A percentile compares a stretch with the other conserved stretches of the same genome.
Evolutionary conservation across 2,888 invertebrate genomes (phyloP).

Genomic region (Hyposoter dolosus): DNA sequence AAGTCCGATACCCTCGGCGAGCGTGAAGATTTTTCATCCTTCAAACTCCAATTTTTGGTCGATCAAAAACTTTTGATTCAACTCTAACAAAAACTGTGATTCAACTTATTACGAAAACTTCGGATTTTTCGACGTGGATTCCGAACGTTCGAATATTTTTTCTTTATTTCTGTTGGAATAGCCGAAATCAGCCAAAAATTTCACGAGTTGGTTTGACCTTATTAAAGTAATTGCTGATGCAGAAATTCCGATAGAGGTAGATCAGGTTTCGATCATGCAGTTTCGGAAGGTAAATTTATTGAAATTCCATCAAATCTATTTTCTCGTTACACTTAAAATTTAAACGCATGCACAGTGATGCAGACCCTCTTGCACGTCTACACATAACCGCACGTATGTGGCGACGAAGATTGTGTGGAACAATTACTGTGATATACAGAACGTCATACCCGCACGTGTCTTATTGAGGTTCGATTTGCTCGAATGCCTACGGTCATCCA

Average conservation of each 20-base stretch:
- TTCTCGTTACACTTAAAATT: background rate
- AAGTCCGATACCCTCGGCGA: background rate
- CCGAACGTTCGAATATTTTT: too few species aligned
- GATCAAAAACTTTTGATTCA: too few species aligned
- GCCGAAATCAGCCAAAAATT: background rate
- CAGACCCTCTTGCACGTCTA: background rate
- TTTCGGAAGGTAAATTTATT: background rate
- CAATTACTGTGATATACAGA: background rate
- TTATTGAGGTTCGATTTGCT: constrained; percentile 54
- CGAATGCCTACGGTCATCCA: constrained; percentile 32
- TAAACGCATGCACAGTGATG: background rate
- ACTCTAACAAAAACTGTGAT: too few species aligned
- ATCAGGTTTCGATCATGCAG: background rate
- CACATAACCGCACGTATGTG: background rate
- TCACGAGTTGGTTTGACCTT: background rate
- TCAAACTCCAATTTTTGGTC: background rate
- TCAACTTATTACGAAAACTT: too few species aligned
- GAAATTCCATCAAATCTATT: background rate
- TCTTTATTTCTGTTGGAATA: too few species aligned
- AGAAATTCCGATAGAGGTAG: background rate
- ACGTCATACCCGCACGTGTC: constrained; percentile 19
- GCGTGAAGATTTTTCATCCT: background rate
- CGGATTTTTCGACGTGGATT: too few species aligned
- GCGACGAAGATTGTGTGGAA: background rate
- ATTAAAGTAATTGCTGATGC: background rate